Evolutionary conservation across 2,113 vertebrate species (phyloP).

Genomic region (Forbesichthys agassizii): DNA sequence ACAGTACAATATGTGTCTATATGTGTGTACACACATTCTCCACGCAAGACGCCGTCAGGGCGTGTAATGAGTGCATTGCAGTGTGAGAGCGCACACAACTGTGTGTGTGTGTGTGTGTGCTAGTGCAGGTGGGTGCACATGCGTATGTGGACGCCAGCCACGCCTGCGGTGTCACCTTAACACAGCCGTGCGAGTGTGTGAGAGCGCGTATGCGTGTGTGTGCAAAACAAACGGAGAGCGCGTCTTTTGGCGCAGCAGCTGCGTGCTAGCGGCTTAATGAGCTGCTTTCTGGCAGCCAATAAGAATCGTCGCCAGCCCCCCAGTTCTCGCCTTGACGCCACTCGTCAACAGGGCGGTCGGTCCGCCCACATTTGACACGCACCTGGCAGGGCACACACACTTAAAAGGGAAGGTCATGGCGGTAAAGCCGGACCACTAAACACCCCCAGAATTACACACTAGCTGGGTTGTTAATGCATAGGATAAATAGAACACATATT

Average conservation of each 20-base stretch:
- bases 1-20: neutral
- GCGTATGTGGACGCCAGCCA: constrained; percentile 38
- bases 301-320: constrained; percentile 42
- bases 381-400: constrained; percentile 45
- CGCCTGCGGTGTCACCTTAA: constrained; percentile 47
- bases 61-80: neutral
- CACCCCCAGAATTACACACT: constrained; percentile 24
- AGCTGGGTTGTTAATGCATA: no score
- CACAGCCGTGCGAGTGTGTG: constrained; percentile 51
- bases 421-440: neutral
- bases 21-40: neutral
- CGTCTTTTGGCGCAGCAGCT: constrained; percentile 51
- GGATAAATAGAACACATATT: no score
- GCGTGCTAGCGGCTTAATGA: constrained; percentile 51
- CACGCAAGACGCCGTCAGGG: no score
- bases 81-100: neutral
- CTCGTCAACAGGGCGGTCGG: constrained; percentile 45
- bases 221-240: constrained; percentile 72
- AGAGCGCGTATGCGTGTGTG: constrained; percentile 52
- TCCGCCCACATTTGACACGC: constrained; percentile 60
- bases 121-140: constrained; percentile 4
- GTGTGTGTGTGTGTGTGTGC: constrained; percentile 1
- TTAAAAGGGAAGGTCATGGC: neutral
- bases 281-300: constrained; percentile 63
- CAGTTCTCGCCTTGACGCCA: constrained; percentile 49